Evolutionary conservation across 2,797 vertebrate species (phyloP), one percentile per base, ranked within the genome.

Genomic region (Corythornis leucogaster): DNA sequence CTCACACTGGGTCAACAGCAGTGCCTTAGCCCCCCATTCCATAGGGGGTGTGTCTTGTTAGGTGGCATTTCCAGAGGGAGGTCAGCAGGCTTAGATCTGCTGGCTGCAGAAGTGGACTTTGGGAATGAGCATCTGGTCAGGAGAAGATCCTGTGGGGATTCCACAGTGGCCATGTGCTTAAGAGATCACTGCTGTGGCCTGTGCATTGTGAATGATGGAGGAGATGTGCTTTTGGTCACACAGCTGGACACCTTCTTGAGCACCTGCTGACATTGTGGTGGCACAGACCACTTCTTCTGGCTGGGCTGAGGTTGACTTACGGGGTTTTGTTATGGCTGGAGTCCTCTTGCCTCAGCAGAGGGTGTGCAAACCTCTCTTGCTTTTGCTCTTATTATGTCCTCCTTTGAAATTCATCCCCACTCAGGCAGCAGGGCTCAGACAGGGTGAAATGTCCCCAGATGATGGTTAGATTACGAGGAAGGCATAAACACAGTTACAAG

Each of bases 221-320:
- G 42, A 64, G 68, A 33, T 62, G 54, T 80, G 70, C 31, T 25
- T 62, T 38, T 82, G 78, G 35, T 45, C 28, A n/a, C 6, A 8
- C 42, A 80, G 62, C 80, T 87, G 91, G 80, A 43, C 53, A 80
- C 84, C 55, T 86, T 95, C 91, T 90, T 38, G 5, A 59, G 45
- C 78, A 57, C 78, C 87, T 96, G 40, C 73, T 66, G 42, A 58
- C 2, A 7, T 30, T 74, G 40, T n/a, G 2, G 38, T 69, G 84
- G 46, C 58, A 12, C 1, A 10, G 25, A 11, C 76, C 63, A 53
- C 55, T 70, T 81, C 16, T 70, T 71, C 68, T 68, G 31, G n/a
- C 28, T 53, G 22, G 38, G 68, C 59, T 76, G 77, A 28, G 4
- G 1, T 7, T 84, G 73, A 40, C 22, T 74, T 64, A 83, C 0